phyloP scores from a whole-genome alignment of 2,888 invertebrate species.

The Keiferia lycopersicella region DNA sequence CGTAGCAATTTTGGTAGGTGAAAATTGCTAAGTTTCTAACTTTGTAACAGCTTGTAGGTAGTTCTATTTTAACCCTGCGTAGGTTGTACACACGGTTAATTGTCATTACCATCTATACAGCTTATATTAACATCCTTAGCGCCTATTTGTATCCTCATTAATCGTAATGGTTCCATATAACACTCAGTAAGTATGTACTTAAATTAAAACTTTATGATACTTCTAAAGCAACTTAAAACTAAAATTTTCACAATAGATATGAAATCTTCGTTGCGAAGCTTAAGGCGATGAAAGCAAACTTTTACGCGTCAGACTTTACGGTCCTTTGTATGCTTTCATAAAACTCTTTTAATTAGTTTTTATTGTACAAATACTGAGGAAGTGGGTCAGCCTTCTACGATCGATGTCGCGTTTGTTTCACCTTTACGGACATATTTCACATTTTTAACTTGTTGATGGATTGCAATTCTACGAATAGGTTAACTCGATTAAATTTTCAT shows the following conservation, averaged over 20 bases:
- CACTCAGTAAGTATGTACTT: not conserved
- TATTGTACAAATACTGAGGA: constrained; percentile 10
- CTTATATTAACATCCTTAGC: not conserved
- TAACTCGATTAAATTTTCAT: not conserved
- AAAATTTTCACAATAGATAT: constrained; percentile 4
- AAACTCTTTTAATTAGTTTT: constrained; percentile 19
- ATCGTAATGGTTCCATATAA: not conserved
- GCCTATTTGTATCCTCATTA: constrained; percentile 2
- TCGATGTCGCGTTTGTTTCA: constrained; percentile 5
- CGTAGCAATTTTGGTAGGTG: no score
- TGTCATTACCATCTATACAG: not conserved
- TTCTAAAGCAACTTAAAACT: constrained; percentile 1
- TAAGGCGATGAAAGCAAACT: not conserved
- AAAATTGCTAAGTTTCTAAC: no score
- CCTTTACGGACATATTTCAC: not conserved
- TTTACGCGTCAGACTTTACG: constrained; percentile 21
- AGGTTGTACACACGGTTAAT: not conserved
- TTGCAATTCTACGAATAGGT: not conserved
- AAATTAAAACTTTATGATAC: not conserved
- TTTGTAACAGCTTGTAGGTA: no score
- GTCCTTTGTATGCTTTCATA: constrained; percentile 16
- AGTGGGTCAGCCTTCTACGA: constrained; percentile 17
- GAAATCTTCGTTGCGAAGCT: not conserved
- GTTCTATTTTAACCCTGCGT: not conserved
- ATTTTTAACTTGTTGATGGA: constrained; percentile 8